Evolutionary conservation across 2,113 vertebrate genomes (phyloP), one percentile per base, ranked within the genome.

Genomic region (Crotalus viridis): DNA sequence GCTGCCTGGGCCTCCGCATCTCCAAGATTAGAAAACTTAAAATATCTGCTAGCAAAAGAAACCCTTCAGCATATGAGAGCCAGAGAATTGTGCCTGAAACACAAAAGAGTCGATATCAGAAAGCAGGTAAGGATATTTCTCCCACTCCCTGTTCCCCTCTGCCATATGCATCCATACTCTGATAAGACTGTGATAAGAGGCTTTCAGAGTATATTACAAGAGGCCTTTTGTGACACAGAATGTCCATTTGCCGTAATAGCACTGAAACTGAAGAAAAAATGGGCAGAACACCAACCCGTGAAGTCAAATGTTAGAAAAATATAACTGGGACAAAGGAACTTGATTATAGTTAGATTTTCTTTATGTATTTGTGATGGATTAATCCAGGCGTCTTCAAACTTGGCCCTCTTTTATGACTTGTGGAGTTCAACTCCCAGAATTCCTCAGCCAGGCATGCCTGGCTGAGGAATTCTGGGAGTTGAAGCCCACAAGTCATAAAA

Each of bases 41-140:
- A 97, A 94, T 98, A 98, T 55, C 97, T 98, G 93, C 95, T 99
- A 93, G 99, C 99, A 56, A 99, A 98, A 96, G 99, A 99, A 97
- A 98, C 98, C 0, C 97, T 99, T 96, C 99, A 99, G 97, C 98
- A 98, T 88, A 98, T 98, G 98, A 98, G 98, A 94, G 98, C 99
- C 0, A 97, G 95, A 61, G 99, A 99, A 94, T 96, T 99, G 98
- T 99, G 99, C 94, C 96, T 99, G 57, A 98, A 97, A 92, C 98
- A 98, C 95, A 99, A 97, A 95, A 98, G 98, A 95, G 89, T 96
- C 7, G 91, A 96, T 90, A 98, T 99, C 96, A 97, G 95, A 95
- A 97, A 92, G 94, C 97, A 98, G 0, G 99, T 99, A 97, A 97
- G 97, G 43, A 10, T 7, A 2, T 57, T 1, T 17, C 90, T 54